Percentiles rank a stretch among this genome's conserved stretches.
Evolutionary conservation across 2,797 vertebrate species (phyloP).

Genomic region (Myotis findleyi): DNA sequence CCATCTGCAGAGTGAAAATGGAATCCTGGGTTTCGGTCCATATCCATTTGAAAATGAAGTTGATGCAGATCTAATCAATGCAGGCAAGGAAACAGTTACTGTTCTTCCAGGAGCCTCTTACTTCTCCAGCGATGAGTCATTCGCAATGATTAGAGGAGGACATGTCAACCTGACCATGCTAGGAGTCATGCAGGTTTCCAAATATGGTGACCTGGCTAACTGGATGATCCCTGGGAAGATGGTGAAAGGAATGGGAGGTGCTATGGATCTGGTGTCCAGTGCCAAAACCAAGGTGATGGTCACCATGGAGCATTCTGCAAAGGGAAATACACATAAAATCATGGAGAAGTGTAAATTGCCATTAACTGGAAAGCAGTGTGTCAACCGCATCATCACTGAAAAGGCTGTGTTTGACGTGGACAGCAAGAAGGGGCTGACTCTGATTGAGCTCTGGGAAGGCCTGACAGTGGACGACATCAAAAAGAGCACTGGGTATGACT

Average conservation of each 20-base stretch:
- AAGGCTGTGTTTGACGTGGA: slow-evolving; percentile 99
- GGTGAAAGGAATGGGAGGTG: slow-evolving; percentile 99
- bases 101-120: too few relatives aligned
- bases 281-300: slow-evolving; percentile 97
- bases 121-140: too few relatives aligned
- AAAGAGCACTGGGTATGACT: slow-evolving; percentile 94
- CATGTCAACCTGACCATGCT: too few relatives aligned
- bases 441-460: slow-evolving; percentile 96
- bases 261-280: slow-evolving; percentile 98
- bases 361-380: slow-evolving; percentile 97
- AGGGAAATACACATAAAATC: slow-evolving; percentile 97
- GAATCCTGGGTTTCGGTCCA: slow-evolving; percentile 97
- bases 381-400: slow-evolving; percentile 98
- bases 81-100: slow-evolving; percentile 88
- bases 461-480: slow-evolving; percentile 95
- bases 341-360: slow-evolving; percentile 95
- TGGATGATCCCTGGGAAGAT: slow-evolving; percentile 90
- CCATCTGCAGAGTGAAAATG: slow-evolving; percentile 99
- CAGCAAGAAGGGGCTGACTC: slow-evolving; percentile 93
- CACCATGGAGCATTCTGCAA: slow-evolving; percentile 99
- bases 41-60: slow-evolving; percentile 93
- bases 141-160: too few relatives aligned
- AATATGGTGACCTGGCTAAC: too few relatives aligned
- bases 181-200: too few relatives aligned
- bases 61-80: slow-evolving; percentile 98